phyloP scores from a whole-genome alignment of 2,888 invertebrate genomes.

The Actias luna region DNA sequence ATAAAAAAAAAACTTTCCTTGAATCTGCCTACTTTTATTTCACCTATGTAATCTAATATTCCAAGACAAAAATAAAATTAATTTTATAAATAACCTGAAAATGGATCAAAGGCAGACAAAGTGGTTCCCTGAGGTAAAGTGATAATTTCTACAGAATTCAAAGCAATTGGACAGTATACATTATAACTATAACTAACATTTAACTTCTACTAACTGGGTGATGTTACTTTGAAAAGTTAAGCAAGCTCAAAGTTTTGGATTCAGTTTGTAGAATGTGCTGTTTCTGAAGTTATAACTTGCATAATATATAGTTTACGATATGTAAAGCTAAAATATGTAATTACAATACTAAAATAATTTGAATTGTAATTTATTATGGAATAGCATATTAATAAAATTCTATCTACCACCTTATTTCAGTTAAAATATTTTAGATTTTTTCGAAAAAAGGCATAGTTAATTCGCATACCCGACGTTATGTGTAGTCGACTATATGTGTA shows the following conservation, averaged over 20 bases:
- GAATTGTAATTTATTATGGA: too few relatives aligned
- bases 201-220: slow-evolving; percentile 4
- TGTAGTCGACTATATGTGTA: neutral
- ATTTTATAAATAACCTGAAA: neutral
- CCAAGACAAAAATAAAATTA: neutral
- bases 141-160: neutral
- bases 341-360: too few relatives aligned
- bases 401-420: too few relatives aligned
- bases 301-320: neutral
- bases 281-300: neutral
- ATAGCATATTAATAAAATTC: too few relatives aligned
- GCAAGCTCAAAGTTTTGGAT: neutral
- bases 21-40: neutral
- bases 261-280: slow-evolving; percentile 1
- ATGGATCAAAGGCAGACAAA: neutral
- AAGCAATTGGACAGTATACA: neutral
- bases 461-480: neutral
- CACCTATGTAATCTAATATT: neutral
- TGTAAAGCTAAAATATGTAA: too few relatives aligned
- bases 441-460: neutral
- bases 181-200: neutral
- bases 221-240: slow-evolving; percentile 5
- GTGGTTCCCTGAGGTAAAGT: neutral
- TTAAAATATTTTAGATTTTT: too few relatives aligned
- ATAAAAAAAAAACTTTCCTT: neutral